Conservation (phyloP, 1,140 invertebrate genomes). For the Meloidogyne hapla region DNA sequence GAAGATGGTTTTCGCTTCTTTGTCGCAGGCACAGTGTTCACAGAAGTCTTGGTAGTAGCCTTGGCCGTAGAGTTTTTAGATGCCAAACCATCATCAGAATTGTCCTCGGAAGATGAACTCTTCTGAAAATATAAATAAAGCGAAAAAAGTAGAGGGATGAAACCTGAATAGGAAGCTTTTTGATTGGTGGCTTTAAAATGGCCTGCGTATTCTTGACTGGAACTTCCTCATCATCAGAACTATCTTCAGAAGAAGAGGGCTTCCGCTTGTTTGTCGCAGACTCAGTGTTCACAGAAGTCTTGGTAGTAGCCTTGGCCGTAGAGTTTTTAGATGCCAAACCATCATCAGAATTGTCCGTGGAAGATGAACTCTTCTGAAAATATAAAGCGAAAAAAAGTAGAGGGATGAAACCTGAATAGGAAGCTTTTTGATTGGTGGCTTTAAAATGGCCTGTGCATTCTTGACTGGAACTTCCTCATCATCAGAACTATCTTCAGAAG, state of each 20-base stretch:
- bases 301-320: not conserved
- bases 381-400: too few species aligned
- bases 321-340: not conserved
- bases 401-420: not conserved
- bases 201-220: not conserved
- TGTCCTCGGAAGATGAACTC: not conserved
- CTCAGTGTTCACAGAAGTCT: not conserved
- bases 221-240: conserved; percentile 11
- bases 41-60: not conserved
- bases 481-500: conserved; percentile 4
- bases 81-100: not conserved
- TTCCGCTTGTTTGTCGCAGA: not conserved
- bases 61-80: not conserved
- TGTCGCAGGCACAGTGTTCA: not conserved
- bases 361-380: not conserved
- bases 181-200: not conserved
- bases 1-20: too few species aligned
- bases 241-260: not conserved
- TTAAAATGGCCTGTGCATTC: not conserved
- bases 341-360: not conserved
- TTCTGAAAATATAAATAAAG: not conserved
- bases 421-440: not conserved
- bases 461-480: not conserved
- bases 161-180: not conserved
- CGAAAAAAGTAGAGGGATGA: not conserved